A percentile compares a stretch with the other conserved stretches of the same genome.
Conservation (phyloP, 1,140 invertebrate genomes). For the Patella vulgata region DNA sequence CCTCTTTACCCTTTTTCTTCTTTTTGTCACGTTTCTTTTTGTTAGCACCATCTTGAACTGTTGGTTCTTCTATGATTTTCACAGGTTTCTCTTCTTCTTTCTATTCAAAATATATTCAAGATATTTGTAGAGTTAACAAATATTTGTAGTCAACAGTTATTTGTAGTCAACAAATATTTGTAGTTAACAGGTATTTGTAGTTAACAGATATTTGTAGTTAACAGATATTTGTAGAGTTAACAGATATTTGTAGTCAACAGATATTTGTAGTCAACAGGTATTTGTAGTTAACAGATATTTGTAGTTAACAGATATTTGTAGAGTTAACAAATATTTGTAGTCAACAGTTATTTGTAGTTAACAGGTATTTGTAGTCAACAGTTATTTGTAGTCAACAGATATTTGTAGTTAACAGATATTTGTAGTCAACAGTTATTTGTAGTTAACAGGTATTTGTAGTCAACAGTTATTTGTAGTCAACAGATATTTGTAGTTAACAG, state of each 20-base stretch:
- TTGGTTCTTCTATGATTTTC: slow-evolving; percentile 8
- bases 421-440: too few species aligned
- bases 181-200: neutral
- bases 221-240: slow-evolving; percentile 5
- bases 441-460: slow-evolving; percentile 13
- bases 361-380: too few species aligned
- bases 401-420: too few species aligned
- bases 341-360: too few species aligned
- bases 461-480: neutral
- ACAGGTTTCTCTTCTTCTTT: slow-evolving; percentile 12
- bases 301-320: too few species aligned
- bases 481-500: neutral
- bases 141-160: neutral
- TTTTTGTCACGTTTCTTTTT: slow-evolving; percentile 51
- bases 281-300: too few species aligned
- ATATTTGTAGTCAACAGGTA: too few species aligned
- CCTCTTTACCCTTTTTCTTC: slow-evolving; percentile 68
- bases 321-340: too few species aligned
- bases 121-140: slow-evolving; percentile 13
- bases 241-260: too few species aligned
- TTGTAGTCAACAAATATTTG: neutral
- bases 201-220: neutral
- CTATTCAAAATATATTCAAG: slow-evolving; percentile 13
- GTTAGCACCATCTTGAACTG: slow-evolving; percentile 17
- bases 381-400: too few species aligned